Evolutionary conservation across 2,888 invertebrate species (phyloP), one percentile per base, ranked within the genome.

Genomic region (Nesidiocoris tenuis): DNA sequence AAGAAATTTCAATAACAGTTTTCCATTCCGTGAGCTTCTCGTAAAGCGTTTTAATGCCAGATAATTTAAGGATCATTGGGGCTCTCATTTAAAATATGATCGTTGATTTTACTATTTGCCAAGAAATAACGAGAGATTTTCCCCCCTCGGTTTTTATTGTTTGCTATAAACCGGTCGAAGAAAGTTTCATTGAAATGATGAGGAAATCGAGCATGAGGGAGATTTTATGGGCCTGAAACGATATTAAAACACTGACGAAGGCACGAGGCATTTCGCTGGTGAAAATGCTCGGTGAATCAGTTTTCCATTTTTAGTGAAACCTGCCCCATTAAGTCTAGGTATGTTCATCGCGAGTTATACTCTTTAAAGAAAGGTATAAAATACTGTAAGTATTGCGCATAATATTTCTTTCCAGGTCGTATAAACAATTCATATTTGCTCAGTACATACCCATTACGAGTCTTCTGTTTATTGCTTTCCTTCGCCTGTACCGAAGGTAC

Each of bases 101-200:
- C 39, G 39, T 12, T 39, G 39, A 39, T 39, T 39, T 39, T 12
- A 12, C 12, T 12, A 39, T 39, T 39, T 12, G 39, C 5, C 5
- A 39, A 39, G 39, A 39, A 39, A 39, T 39, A 39, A 39, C 39
- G 39, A 39, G 39, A 12, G 39, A 39, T 39, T 39, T 39, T 39
- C 39, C 39, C 12, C n/a, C n/a, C n/a, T n/a, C 39, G 5, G 39
- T 39, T 65, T 65, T 65, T 65, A 65, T 25, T 39, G 65, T 65
- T 65, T 25, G 18, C 18, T 19, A 65, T 65, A 65, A 65, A 65
- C 65, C 65, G 25, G 39, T 7, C 65, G 39, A 39, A 39, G 39
- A 65, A 65, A 65, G 65, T 65, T 65, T 18, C 25, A 17, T 39
- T 65, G 19, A 7, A 25, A 64, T 25, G 39, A 64, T 24, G 61